A percentile compares a stretch with the other conserved stretches of the same genome.
Evolutionary conservation across 2,888 invertebrate species (phyloP).

Genomic region (Deladenus siricidicola): DNA sequence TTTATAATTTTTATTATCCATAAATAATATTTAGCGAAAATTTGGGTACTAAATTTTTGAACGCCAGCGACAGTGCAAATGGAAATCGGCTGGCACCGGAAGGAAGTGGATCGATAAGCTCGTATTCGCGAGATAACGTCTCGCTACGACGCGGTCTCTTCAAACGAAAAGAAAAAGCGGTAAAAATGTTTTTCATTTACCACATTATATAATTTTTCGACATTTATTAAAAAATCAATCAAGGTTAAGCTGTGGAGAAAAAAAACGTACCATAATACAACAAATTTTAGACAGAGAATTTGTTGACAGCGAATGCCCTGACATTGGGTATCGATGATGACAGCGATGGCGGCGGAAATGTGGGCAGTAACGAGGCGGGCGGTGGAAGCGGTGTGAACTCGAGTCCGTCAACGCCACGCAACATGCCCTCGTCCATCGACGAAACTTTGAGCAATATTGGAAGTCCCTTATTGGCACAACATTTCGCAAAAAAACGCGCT

Average conservation of each 20-base stretch:
- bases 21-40: too few relatives aligned
- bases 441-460: conserved; percentile 24
- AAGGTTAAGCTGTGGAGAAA: too few relatives aligned
- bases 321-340: conserved; percentile 28
- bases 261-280: too few relatives aligned
- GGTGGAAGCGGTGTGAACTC: conserved; percentile 27
- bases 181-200: conserved; percentile 2
- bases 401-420: conserved; percentile 49
- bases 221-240: too few relatives aligned
- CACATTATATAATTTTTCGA: background rate
- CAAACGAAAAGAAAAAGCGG: conserved; percentile 39
- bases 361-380: background rate
- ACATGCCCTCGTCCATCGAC: conserved; percentile 38
- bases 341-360: conserved; percentile 31
- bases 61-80: background rate
- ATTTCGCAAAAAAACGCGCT: conserved; percentile 54
- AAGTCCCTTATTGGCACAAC: conserved; percentile 26
- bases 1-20: too few relatives aligned
- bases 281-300: background rate
- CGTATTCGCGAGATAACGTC: conserved; percentile 33
- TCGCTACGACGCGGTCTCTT: conserved; percentile 49
- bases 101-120: conserved; percentile 8
- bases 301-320: too few relatives aligned
- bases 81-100: conserved; percentile 12
- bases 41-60: background rate